Evolutionary conservation across 2,113 vertebrate genomes (phyloP).

Genomic region (Emydura subglobosa): DNA sequence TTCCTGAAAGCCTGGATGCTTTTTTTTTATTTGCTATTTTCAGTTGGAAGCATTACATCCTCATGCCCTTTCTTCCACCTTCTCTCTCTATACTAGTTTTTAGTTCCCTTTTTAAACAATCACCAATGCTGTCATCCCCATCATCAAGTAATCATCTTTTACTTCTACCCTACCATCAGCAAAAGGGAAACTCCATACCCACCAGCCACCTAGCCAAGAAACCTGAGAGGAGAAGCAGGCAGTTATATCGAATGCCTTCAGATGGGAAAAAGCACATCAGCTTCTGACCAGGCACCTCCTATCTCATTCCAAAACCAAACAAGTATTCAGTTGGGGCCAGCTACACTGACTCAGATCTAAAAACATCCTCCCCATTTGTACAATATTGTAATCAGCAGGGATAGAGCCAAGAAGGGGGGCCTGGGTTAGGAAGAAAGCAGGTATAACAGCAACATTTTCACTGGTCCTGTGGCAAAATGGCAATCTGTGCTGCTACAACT

Average conservation of each 20-base stretch:
- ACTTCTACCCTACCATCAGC: conserved; percentile 64
- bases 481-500: neutral
- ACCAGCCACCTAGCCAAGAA: conserved; percentile 74
- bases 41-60: neutral
- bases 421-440: neutral
- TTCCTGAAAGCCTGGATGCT: neutral
- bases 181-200: conserved; percentile 73
- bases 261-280: conserved; percentile 66
- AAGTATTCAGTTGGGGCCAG: conserved; percentile 64
- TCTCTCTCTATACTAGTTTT: neutral
- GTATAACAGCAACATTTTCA: neutral
- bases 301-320: conserved; percentile 67
- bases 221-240: conserved; percentile 59
- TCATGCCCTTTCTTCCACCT: neutral
- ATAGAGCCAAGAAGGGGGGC: neutral
- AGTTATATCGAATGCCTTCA: conserved; percentile 28
- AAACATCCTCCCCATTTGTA: conserved; percentile 14
- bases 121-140: conserved; percentile 29
- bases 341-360: conserved; percentile 57
- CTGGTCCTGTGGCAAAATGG: neutral
- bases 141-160: conserved; percentile 34
- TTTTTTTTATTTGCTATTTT: conserved; percentile 27
- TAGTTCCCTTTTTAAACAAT: conserved; percentile 47
- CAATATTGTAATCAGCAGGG: conserved; percentile 19
- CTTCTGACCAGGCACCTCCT: conserved; percentile 71